A percentile compares a stretch with the other conserved stretches of the same genome.
phyloP scores from a whole-genome alignment of 2,113 vertebrate species.

The Anthoscopus minutus region DNA sequence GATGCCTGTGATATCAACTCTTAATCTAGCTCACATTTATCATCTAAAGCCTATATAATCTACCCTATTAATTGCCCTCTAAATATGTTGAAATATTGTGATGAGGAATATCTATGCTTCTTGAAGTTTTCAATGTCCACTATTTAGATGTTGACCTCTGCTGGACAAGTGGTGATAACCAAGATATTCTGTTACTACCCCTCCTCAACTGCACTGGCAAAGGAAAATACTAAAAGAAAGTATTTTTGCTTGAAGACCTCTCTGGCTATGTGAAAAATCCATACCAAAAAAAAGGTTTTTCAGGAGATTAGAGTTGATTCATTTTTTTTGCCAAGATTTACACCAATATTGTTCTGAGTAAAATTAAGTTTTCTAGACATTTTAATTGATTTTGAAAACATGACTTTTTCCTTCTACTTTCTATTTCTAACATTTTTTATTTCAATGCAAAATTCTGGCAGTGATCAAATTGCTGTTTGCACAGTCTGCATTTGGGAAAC shows the following conservation, averaged over 20 bases:
- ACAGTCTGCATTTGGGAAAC: background rate
- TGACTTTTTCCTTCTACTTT: background rate
- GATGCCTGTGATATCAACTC: background rate
- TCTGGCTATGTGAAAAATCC: background rate
- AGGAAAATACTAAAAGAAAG: background rate
- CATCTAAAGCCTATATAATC: background rate
- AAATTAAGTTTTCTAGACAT: background rate
- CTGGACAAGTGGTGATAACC: background rate
- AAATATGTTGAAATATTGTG: background rate
- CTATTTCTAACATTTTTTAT: background rate
- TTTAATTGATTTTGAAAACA: background rate
- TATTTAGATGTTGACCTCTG: background rate
- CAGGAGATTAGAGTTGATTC: background rate
- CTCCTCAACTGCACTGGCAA: background rate
- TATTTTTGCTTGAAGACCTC: background rate
- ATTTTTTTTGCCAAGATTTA: background rate
- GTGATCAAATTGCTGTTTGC: background rate
- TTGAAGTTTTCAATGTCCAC: background rate
- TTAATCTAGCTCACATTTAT: background rate
- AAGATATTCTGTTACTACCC: background rate
- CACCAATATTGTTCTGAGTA: background rate
- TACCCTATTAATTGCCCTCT: rapidly evolving
- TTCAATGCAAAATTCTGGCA: background rate
- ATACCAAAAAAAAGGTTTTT: background rate
- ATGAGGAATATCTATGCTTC: background rate